These are phyloP conservation scores for Peromyscus nudipes DNA, from an alignment of 2,797 vertebrate species.

Conservation along the genomic window DNA sequence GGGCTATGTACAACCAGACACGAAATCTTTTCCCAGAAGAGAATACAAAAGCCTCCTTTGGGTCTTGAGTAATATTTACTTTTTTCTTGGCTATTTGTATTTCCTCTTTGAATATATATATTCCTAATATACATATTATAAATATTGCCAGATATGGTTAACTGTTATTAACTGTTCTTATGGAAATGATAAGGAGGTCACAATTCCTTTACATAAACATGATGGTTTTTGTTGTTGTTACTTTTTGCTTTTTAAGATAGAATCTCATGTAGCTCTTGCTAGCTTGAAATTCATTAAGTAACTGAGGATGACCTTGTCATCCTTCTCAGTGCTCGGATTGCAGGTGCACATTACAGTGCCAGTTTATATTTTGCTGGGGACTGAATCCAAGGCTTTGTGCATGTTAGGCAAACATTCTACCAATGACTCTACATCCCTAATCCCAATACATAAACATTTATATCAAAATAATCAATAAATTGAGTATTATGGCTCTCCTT, in stretches of 20 bases:
- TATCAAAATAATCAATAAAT: background rate
- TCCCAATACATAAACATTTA: background rate
- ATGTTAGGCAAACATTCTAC: background rate
- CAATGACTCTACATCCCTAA: background rate
- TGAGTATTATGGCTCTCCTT: background rate
- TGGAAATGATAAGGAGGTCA: background rate
- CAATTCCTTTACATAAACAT: background rate
- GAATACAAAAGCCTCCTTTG: background rate
- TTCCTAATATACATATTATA: background rate
- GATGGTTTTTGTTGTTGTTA: background rate
- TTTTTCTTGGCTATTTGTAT: background rate
- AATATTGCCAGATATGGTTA: background rate
- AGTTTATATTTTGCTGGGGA: background rate
- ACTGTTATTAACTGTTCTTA: background rate
- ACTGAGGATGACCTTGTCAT: background rate
- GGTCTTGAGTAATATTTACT: background rate
- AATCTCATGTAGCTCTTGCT: background rate
- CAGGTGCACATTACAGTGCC: background rate
- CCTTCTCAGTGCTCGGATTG: background rate
- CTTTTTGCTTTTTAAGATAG: background rate
- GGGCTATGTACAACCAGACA: background rate
- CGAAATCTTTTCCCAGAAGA: background rate
- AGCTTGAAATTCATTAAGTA: background rate
- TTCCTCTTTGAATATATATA: background rate
- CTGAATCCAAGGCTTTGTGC: background rate